Conservation (phyloP, 2,113 vertebrate genomes). For the Geococcyx californianus region DNA sequence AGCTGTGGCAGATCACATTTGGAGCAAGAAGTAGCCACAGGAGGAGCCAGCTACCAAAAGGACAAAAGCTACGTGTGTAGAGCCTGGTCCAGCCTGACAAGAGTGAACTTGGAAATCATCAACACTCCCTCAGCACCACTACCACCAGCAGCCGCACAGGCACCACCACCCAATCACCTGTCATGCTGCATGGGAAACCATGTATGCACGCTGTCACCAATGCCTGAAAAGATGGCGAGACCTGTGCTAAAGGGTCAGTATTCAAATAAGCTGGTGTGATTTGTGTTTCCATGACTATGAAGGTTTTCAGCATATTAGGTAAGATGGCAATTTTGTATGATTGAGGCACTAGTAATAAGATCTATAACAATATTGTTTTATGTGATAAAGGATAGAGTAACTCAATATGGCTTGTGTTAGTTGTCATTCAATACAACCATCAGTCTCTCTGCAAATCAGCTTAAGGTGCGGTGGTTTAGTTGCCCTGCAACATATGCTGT, state of each 20-base stretch:
- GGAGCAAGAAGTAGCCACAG: not conserved
- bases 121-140: not conserved
- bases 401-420: not conserved
- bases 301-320: not conserved
- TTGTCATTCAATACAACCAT: not conserved
- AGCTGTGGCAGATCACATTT: not conserved
- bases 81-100: not conserved
- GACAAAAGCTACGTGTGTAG: not conserved
- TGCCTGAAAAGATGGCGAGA: not conserved
- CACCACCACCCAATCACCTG: not conserved
- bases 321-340: not conserved
- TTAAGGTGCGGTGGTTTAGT: not conserved
- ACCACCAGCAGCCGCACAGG: not conserved
- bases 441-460: not conserved
- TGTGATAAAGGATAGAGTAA: not conserved
- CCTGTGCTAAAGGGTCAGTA: not conserved
- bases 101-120: not conserved
- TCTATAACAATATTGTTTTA: not conserved
- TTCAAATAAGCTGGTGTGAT: not conserved
- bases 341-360: not conserved
- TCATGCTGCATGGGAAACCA: accelerated
- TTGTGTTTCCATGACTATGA: not conserved
- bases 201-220: accelerated
- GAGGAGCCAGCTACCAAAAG: not conserved
- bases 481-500: not conserved